These are phyloP conservation scores for Nothocercus julius DNA, from an alignment of 2,113 vertebrate species.

Conservation along the genomic window DNA sequence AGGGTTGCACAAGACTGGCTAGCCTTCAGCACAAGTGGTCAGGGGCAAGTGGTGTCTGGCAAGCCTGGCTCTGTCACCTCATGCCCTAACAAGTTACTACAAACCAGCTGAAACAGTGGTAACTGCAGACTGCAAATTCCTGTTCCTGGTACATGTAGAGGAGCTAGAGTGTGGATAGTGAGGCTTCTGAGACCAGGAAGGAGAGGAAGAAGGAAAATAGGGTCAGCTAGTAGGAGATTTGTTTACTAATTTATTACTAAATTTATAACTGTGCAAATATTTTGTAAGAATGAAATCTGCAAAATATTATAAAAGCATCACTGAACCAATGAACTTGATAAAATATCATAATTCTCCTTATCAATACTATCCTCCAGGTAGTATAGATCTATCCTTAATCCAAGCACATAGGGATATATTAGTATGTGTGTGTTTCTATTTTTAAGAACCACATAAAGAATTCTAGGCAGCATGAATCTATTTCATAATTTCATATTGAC, in stretches of 20 bases:
- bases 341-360: conserved; percentile 9
- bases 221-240: background rate
- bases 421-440: conserved; percentile 13
- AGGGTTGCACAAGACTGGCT: background rate
- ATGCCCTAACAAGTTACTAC: background rate
- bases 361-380: background rate
- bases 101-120: background rate
- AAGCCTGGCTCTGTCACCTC: background rate
- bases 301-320: conserved; percentile 22
- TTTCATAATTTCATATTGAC: conserved; percentile 33
- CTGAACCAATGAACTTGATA: background rate
- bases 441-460: conserved; percentile 38
- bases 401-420: conserved; percentile 38
- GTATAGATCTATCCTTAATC: background rate
- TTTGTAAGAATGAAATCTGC: background rate
- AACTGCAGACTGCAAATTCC: background rate
- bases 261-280: background rate
- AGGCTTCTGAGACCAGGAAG: background rate
- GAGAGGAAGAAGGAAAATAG: background rate
- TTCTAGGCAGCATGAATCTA: conserved; percentile 55
- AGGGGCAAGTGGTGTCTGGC: background rate
- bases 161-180: background rate
- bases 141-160: background rate
- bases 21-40: background rate
- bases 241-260: conserved; percentile 7